Conservation (phyloP, 1,140 invertebrate genomes). For the Pseudomyrmex pallidus region DNA sequence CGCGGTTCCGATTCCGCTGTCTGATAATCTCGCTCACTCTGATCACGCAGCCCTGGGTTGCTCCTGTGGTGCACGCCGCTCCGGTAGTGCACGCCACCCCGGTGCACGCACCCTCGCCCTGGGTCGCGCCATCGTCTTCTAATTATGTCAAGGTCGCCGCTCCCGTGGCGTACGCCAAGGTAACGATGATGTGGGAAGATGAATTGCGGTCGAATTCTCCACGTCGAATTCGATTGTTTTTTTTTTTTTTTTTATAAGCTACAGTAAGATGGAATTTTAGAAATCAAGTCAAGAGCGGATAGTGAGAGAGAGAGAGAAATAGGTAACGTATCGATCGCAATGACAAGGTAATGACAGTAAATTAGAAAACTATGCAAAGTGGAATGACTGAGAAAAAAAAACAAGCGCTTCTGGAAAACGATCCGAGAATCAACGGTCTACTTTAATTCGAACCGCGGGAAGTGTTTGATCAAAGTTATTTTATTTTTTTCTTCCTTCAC, state of each 20-base stretch:
- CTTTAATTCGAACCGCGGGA: too few relatives aligned
- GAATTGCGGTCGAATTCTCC: too few relatives aligned
- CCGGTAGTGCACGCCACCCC: constrained; percentile 41
- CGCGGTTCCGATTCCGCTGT: constrained; percentile 8
- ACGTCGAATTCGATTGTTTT: neutral
- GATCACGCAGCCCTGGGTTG: constrained; percentile 33
- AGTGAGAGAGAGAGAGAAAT: too few relatives aligned
- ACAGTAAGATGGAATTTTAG: too few relatives aligned
- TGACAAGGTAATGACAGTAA: constrained; percentile 13
- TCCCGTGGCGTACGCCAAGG: constrained; percentile 41
- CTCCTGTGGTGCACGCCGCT: constrained; percentile 50
- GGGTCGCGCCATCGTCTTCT: constrained; percentile 18
- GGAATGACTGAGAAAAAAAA: too few relatives aligned
- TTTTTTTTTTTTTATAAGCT: too few relatives aligned
- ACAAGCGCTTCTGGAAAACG: too few relatives aligned
- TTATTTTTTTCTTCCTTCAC: too few relatives aligned
- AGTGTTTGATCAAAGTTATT: too few relatives aligned
- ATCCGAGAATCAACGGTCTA: too few relatives aligned
- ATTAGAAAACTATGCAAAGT: too few relatives aligned
- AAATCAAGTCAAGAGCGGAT: too few relatives aligned
- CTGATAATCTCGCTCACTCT: constrained; percentile 47
- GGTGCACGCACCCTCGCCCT: constrained; percentile 34
- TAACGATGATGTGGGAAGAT: constrained; percentile 5
- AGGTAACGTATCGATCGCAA: constrained; percentile 5
- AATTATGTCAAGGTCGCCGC: constrained; percentile 48